Base-by-base conservation (phyloP, 2,113 vertebrate genomes). In the Oreochromis aureus region DNA sequence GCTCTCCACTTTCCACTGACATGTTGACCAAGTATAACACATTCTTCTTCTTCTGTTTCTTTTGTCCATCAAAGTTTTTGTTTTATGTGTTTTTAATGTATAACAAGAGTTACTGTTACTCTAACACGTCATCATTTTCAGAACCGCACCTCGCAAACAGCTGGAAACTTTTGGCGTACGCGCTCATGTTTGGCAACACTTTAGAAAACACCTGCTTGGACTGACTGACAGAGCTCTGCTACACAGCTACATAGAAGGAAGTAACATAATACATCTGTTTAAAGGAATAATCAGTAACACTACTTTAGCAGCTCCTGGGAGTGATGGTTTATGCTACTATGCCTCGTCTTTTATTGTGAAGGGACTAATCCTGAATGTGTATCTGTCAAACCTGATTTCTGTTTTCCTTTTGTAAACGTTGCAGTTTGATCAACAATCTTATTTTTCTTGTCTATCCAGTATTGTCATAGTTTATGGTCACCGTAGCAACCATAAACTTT, bases 341-440 rank as follows among this genome's bases (percentile, higher is more conserved):
- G 15, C 22, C 39, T 44, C 66, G 3, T 73, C 22, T 73, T 44
- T 16, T 46, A 27, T 39, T 73, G 66, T 27, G 39, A 73, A 44
- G 22, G 61, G 66, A 71, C 34, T 66, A 1, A 66, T 22, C 32
- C 34, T 39, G 4, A 0, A 0, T 0, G 6, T 69, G 34, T 69
- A 3, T 69, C 34, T 41, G n/a, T 44, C n/a, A 6, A 44, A 27
- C 5, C 66, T 10, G 22, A 27, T 73, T 44, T 44, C 36, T 73
- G 39, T 39, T 66, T 63, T 63, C 59, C 32, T 2, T 63, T 63
- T 63, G 59, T 63, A 11, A 63, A 63, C 30, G 5, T 16, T 71
- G 15, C 24, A 19, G 71, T 51, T 76, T 12, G 24, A 73, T 73
- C 3, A 2, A 36, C 32, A 66, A 30, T 46, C 41, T 10, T 18